Percentiles rank a stretch among this genome's conserved stretches.
Conservation (phyloP, 2,888 invertebrate species). For the Orthosia cruda region DNA sequence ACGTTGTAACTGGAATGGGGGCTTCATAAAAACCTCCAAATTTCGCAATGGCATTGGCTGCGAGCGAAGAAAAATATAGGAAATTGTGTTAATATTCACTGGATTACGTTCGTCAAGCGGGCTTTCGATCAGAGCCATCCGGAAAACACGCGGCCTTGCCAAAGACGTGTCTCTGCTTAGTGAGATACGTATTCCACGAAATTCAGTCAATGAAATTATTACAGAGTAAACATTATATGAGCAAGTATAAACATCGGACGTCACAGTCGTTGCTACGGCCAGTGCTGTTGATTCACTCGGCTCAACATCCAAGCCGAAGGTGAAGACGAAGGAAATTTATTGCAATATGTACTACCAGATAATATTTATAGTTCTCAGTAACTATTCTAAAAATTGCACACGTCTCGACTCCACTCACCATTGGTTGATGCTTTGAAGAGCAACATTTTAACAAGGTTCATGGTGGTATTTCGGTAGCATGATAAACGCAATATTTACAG, state of each 20-base stretch:
- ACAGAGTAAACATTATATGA: constrained; percentile 87
- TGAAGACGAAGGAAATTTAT: constrained; percentile 89
- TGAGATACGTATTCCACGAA: constrained; percentile 73
- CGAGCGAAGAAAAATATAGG: constrained; percentile 37
- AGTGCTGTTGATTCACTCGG: constrained; percentile 83
- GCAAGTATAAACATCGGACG: constrained; percentile 84
- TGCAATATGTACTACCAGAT: constrained; percentile 83
- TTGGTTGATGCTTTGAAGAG: constrained; percentile 68
- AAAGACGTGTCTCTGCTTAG: constrained; percentile 61
- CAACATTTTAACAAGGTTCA: constrained; percentile 63
- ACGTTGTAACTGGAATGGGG: constrained; percentile 52
- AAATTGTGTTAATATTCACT: constrained; percentile 64
- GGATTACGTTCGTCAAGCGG: constrained; percentile 52
- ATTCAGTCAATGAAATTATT: constrained; percentile 89
- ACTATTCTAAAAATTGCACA: constrained; percentile 86
- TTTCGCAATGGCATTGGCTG: constrained; percentile 64
- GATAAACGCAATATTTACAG: constrained; percentile 70
- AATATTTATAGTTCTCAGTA: constrained; percentile 88
- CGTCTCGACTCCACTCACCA: constrained; percentile 74
- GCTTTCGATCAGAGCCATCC: constrained; percentile 60
- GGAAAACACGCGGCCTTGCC: constrained; percentile 54
- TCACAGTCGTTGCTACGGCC: constrained; percentile 86
- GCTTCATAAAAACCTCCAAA: constrained; percentile 63
- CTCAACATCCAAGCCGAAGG: constrained; percentile 82
- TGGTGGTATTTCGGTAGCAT: constrained; percentile 66